These are phyloP conservation scores for Onchidella celtica DNA, from an alignment of 2,888 invertebrate genomes.

Conservation along the genomic window DNA sequence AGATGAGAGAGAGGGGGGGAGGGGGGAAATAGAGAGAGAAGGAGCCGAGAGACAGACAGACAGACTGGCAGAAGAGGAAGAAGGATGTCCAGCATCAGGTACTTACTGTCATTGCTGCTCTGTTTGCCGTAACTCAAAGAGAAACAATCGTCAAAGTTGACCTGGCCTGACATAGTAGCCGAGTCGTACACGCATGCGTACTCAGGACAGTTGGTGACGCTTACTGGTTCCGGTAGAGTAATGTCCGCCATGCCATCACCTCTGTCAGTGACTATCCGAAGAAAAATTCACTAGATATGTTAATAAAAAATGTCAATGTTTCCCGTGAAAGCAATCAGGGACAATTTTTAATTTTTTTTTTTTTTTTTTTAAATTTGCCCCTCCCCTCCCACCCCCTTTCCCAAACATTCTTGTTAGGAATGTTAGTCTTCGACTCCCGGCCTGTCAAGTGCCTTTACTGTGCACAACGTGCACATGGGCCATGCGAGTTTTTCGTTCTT, in stretches of 20 bases:
- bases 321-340: too few relatives aligned
- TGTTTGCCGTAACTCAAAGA: constrained; percentile 35
- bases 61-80: not conserved
- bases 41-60: not conserved
- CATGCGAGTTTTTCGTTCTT: too few relatives aligned
- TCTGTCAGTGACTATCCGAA: constrained; percentile 2
- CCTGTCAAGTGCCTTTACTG: too few relatives aligned
- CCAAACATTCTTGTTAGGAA: too few relatives aligned
- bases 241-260: constrained; percentile 35
- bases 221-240: constrained; percentile 26
- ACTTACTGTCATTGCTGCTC: not conserved
- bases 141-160: constrained; percentile 44
- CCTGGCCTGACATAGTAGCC: constrained; percentile 42
- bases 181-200: constrained; percentile 48
- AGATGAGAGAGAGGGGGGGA: constrained; percentile 11
- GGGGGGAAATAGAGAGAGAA: not conserved
- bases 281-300: not conserved
- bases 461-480: too few relatives aligned
- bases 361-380: too few relatives aligned
- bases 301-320: not conserved
- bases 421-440: too few relatives aligned
- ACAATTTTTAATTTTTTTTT: too few relatives aligned
- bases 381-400: too few relatives aligned
- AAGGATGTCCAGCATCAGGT: too few relatives aligned
- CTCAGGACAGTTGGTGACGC: constrained; percentile 31